A percentile compares a stretch with the other conserved stretches of the same genome.
These are phyloP conservation scores for Melipona quadrifasciata DNA, from an alignment of 1,140 invertebrate species.

Conservation along the genomic window DNA sequence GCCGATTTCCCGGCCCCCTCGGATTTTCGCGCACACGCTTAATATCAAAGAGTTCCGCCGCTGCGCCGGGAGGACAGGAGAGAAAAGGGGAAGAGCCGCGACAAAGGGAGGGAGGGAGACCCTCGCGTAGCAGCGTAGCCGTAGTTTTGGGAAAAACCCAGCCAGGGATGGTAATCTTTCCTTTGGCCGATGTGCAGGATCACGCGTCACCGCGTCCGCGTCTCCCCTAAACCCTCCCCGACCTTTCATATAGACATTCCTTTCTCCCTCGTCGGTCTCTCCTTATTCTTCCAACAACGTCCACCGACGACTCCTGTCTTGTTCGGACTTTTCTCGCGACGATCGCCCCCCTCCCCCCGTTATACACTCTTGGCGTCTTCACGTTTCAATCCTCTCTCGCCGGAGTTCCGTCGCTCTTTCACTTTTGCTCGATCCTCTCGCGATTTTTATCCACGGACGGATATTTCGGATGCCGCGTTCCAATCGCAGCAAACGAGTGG, in stretches of 20 bases:
- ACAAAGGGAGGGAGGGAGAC: constrained; percentile 22
- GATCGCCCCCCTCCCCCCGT: background rate
- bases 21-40: constrained; percentile 52
- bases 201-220: constrained; percentile 79
- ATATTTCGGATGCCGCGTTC: too few relatives aligned
- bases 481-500: too few relatives aligned
- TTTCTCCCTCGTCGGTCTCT: constrained; percentile 59
- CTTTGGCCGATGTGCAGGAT: constrained; percentile 81
- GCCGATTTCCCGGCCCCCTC: constrained; percentile 40
- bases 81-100: background rate
- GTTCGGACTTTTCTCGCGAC: constrained; percentile 30
- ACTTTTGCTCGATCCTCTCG: too few relatives aligned
- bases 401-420: too few relatives aligned
- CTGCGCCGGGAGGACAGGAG: constrained; percentile 9
- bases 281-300: constrained; percentile 52
- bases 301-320: constrained; percentile 30
- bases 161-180: constrained; percentile 76
- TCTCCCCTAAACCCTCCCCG: constrained; percentile 57
- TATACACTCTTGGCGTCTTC: too few relatives aligned
- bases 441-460: too few relatives aligned
- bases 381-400: too few relatives aligned
- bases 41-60: constrained; percentile 69
- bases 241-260: constrained; percentile 81
- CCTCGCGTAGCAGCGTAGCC: background rate
- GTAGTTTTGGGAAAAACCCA: constrained; percentile 73